Evolutionary conservation across 2,888 invertebrate species (phyloP).

Genomic region (Choreutis nemorana): DNA sequence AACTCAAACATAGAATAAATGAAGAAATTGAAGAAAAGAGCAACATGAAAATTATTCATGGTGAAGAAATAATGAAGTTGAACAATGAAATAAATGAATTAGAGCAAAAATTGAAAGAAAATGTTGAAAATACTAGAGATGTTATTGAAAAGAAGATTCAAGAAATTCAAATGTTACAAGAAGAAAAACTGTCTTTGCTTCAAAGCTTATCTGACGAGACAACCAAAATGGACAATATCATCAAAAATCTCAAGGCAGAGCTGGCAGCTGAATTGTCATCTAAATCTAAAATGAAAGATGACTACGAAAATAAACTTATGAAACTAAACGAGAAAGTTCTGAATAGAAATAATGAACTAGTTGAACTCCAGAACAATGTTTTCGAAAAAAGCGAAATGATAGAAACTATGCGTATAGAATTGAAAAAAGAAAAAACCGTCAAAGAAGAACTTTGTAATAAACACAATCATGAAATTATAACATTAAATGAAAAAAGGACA

Average conservation of each 20-base stretch:
- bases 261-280: constrained; percentile 32
- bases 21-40: constrained; percentile 42
- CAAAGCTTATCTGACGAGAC: constrained; percentile 39
- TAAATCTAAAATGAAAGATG: constrained; percentile 33
- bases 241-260: constrained; percentile 28
- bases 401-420: constrained; percentile 29
- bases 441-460: constrained; percentile 23
- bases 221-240: constrained; percentile 29
- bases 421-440: constrained; percentile 30
- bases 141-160: constrained; percentile 33
- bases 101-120: constrained; percentile 35
- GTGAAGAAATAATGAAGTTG: constrained; percentile 34
- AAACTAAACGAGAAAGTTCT: constrained; percentile 45
- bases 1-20: constrained; percentile 40
- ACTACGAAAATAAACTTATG: constrained; percentile 41
- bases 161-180: constrained; percentile 42
- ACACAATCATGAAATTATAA: constrained; percentile 22
- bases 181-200: constrained; percentile 39
- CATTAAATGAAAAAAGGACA: constrained; percentile 18
- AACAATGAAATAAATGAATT: constrained; percentile 44
- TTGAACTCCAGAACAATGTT: constrained; percentile 43
- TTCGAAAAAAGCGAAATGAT: constrained; percentile 39
- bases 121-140: constrained; percentile 24
- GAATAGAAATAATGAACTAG: constrained; percentile 47
- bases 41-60: constrained; percentile 24